Evolutionary conservation across 1,140 invertebrate species (phyloP), one percentile per base, ranked within the genome.

Genomic region (Meloidogyne floridensis): DNA sequence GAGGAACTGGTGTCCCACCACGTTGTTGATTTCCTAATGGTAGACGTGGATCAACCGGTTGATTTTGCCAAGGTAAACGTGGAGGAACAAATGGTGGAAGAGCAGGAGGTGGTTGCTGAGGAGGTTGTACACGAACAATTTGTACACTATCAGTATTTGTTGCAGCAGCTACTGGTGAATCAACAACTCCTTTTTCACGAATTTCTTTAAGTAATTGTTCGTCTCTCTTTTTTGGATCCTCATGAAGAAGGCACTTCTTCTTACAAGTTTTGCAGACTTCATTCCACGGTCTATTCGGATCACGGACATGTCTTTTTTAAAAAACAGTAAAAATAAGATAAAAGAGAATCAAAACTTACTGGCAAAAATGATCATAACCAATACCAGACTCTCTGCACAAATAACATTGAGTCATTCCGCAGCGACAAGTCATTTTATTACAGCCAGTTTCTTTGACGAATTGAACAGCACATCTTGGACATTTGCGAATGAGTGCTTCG

Each of bases 381-480:
- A 88, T 91, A 13, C 93, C 90, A 20, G 18, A 79, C 3, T 71
- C 53, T 11, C 77, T 11, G 10, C 77, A 79, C 11, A 79, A 11
- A 47, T 79, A 79, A 9, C 77, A 79, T 51, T 79, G 76, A 8
- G 87, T 90, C 1, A 93, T 93, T 1, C 93, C 93, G 91, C 93
- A 94, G 0, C 88, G 65, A 90, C 93, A 94, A 2, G 91, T 92
- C 92, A 94, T 94, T 87, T 93, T 93, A 84, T 94, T 94, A 85
- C 93, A 94, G 3, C 93, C 93, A 79, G 92, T 91, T 76, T 92
- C 91, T 88, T 94, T 94, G 80, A 92, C 91, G 84, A 93, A 93
- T 32, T 91, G 90, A 47, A 91, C 91, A 18, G 91, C 90, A 87
- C 93, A 94, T 0, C 90, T 91, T 51, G 91, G 92, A 90, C 93